Conservation (phyloP, 2,797 vertebrate species). For the Dipus sagitta region DNA sequence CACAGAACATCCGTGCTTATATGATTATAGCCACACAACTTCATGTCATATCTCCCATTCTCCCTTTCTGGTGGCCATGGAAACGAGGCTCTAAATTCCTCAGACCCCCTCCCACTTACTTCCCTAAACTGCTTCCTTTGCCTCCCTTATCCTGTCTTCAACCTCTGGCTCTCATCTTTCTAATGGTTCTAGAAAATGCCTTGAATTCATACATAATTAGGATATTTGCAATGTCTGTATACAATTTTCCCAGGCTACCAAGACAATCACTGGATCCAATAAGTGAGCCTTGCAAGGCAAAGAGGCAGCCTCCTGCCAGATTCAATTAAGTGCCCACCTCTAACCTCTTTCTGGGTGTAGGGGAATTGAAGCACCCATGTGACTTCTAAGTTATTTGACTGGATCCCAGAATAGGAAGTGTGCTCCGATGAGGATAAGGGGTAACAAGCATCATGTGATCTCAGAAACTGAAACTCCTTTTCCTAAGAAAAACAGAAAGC, state of each 20-base stretch:
- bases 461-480: background rate
- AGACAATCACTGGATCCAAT: background rate
- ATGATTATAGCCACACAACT: background rate
- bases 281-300: background rate
- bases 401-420: background rate
- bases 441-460: background rate
- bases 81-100: background rate
- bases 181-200: background rate
- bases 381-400: background rate
- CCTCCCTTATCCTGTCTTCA: background rate
- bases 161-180: background rate
- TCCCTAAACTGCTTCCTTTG: slow-evolving; percentile 1
- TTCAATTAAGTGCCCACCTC: background rate
- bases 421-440: background rate
- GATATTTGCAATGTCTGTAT: background rate
- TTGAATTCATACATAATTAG: background rate
- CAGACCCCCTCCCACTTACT: background rate
- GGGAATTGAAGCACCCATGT: background rate
- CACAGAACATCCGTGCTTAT: background rate
- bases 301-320: background rate
- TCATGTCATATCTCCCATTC: background rate
- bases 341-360: background rate
- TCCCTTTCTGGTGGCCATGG: background rate
- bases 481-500: background rate
- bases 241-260: background rate